Conservation (phyloP, 2,888 invertebrate genomes). For the Incurvaria masculella region DNA sequence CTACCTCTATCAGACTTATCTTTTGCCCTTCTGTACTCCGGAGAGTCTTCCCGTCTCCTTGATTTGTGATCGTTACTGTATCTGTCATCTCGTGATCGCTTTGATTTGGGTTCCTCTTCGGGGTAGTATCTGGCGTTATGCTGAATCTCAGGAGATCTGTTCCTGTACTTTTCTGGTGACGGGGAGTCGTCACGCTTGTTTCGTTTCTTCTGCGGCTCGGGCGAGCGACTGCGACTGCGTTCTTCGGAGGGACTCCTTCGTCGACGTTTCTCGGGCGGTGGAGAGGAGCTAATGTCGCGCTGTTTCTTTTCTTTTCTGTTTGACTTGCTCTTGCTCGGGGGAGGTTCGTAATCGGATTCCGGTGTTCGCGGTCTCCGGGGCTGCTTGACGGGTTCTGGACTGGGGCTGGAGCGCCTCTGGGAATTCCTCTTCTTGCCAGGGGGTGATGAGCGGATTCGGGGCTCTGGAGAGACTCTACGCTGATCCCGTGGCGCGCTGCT, state of each 20-base stretch:
- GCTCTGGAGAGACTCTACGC: constrained; percentile 5
- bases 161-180: background rate
- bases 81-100: background rate
- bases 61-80: background rate
- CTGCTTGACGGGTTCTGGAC: constrained; percentile 26
- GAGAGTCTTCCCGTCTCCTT: background rate
- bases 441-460: constrained; percentile 31
- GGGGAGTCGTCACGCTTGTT: background rate
- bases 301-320: constrained; percentile 21
- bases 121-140: background rate
- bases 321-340: constrained; percentile 21
- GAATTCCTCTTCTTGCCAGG: constrained; percentile 31
- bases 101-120: background rate
- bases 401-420: constrained; percentile 26
- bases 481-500: constrained; percentile 26
- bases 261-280: constrained; percentile 35
- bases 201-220: background rate
- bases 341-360: constrained; percentile 28
- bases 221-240: background rate
- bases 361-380: constrained; percentile 23
- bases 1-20: background rate
- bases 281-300: constrained; percentile 24
- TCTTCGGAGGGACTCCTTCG: constrained; percentile 24
- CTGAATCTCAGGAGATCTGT: background rate
- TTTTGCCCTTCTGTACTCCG: background rate